Base-by-base conservation (phyloP, 2,888 invertebrate genomes). In the Dryocosmus kuriphilus region DNA sequence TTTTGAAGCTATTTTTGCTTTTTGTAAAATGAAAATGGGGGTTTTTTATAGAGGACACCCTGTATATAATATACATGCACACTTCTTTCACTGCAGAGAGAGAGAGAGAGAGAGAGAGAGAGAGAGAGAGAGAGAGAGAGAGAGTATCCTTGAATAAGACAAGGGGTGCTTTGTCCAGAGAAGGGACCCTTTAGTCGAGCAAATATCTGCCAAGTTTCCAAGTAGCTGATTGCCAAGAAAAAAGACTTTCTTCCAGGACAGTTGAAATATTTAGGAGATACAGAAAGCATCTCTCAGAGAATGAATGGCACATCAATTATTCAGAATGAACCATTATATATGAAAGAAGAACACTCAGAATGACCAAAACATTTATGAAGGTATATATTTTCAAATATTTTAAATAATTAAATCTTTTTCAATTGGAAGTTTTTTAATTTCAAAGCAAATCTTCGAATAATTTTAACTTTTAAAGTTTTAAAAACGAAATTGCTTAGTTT, bases 151-250 rank as follows among this genome's bases (percentile, higher is more conserved):
- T 30, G 71, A 30, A 71, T 51, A 51, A 71, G 71, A 71, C 71
- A 71, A 71, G 51, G 46, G 71, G 71, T 16, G 51, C 71, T 71
- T 51, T 71, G 71, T 71, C 51, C 51, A 71, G 71, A 71, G 46
- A 41, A 71, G 51, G 27, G 71, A 46, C 51, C 27, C 71, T 71
- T 71, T 46, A 46, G 71, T 51, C 67, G 67, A 46, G 67, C 46
- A 67, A 67, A 67, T 67, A 67, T 67, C 71, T 71, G 51, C 46
- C 51, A 71, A 71, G 51, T 71, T 46, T 30, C 51, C 51, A 51
- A 71, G 51, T 71, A 71, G 46, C 71, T 71, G 71, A 71, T 71
- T 51, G 51, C n/a, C 71, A 71, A 51, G 51, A 51, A 71, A 67
- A 46, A 41, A 51, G 30, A 51, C 41, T 24, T 27, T 22, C 24